phyloP scores from a whole-genome alignment of 2,113 vertebrate species.

The Coptodon bakossiorum region DNA sequence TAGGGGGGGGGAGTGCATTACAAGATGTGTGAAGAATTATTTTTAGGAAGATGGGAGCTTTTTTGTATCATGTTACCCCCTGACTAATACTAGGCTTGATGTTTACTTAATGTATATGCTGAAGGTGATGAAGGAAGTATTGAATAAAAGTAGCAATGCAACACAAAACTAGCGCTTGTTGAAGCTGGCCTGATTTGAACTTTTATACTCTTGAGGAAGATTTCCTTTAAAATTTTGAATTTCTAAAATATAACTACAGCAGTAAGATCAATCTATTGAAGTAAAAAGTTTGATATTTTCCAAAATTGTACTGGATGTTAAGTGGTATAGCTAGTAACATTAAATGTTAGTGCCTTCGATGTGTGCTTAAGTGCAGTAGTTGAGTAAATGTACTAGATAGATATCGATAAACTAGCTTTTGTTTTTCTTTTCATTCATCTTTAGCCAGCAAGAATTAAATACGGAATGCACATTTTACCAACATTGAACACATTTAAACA shows the following conservation, averaged over 20 bases:
- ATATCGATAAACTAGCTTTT: not conserved
- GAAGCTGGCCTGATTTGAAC: not conserved
- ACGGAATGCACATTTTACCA: not conserved
- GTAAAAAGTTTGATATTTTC: not conserved
- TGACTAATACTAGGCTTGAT: not conserved
- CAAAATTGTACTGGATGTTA: not conserved
- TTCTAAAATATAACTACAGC: not conserved
- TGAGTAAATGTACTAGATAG: not conserved
- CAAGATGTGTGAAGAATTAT: not conserved
- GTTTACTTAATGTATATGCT: not conserved
- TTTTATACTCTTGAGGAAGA: not conserved
- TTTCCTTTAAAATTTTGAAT: not conserved
- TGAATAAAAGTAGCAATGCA: not conserved
- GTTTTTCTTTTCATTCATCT: not conserved
- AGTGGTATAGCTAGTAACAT: not conserved
- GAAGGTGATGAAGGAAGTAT: not conserved
- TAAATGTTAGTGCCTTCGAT: not conserved
- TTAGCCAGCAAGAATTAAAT: not conserved
- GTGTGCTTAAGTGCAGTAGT: not conserved
- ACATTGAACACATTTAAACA: not conserved
- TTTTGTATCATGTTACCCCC: not conserved
- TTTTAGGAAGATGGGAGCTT: not conserved
- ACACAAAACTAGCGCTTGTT: not conserved
- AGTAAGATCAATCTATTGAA: not conserved
- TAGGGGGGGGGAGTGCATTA: not conserved